phyloP scores from a whole-genome alignment of 2,888 invertebrate genomes.

The Callyntrura sp. region DNA sequence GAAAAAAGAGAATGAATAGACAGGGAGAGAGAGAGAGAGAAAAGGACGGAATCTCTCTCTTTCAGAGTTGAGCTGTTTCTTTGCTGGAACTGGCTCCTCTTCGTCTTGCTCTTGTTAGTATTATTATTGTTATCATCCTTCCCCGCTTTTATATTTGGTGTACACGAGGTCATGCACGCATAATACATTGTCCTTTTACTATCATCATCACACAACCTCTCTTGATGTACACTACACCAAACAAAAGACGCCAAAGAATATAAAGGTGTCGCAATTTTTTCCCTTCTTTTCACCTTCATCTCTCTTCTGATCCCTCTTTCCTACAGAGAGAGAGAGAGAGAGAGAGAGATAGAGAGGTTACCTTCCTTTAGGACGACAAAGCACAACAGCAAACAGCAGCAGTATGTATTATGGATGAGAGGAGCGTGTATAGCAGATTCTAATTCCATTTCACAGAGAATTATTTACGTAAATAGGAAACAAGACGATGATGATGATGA shows the following conservation, averaged over 20 bases:
- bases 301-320: constrained; percentile 30
- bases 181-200: constrained; percentile 51
- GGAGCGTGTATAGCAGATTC: constrained; percentile 34
- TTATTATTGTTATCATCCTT: no score
- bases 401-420: background rate
- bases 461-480: constrained; percentile 48
- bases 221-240: constrained; percentile 17
- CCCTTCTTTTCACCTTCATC: constrained; percentile 15
- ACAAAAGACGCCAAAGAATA: constrained; percentile 23
- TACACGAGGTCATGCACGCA: constrained; percentile 45
- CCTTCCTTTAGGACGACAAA: background rate
- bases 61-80: background rate
- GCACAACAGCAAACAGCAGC: background rate
- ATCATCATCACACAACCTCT: constrained; percentile 8
- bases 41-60: constrained; percentile 8
- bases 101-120: background rate
- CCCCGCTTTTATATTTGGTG: background rate
- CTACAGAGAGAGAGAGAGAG: no score
- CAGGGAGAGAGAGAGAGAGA: background rate
- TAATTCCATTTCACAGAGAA: constrained; percentile 60
- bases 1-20: constrained; percentile 18
- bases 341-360: background rate
- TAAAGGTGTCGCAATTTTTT: constrained; percentile 52
- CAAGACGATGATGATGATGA: constrained; percentile 23
- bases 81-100: background rate